Percentiles rank a stretch among this genome's conserved stretches.
These are phyloP conservation scores for Phyllostomus hastatus DNA, from an alignment of 2,113 vertebrate species.

Conservation along the genomic window DNA sequence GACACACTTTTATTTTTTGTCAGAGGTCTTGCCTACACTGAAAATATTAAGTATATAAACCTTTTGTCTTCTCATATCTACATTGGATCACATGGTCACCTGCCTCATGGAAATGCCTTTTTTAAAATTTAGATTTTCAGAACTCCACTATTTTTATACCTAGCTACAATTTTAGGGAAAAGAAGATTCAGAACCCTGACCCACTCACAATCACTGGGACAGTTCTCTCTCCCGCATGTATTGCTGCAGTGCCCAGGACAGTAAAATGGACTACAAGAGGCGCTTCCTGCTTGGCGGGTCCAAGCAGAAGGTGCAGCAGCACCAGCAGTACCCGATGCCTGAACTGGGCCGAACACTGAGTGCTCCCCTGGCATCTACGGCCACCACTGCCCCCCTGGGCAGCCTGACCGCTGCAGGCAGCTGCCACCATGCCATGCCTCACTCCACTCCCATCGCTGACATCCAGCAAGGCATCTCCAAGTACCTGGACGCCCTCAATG, in stretches of 20 bases:
- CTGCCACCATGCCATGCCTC: conserved; percentile 82
- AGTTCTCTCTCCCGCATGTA: conserved; percentile 92
- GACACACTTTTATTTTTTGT: conserved; percentile 65
- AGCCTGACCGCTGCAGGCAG: conserved; percentile 84
- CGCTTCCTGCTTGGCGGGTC: conserved; percentile 99
- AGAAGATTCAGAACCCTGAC: conserved; percentile 75
- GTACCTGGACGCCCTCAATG: conserved; percentile 97
- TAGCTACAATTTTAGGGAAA: conserved; percentile 78
- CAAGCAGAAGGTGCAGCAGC: conserved; percentile 99
- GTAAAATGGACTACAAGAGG: conserved; percentile 99
- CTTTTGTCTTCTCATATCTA: conserved; percentile 78
- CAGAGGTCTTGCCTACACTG: conserved; percentile 83
- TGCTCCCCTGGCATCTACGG: conserved; percentile 87
- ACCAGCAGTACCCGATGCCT: conserved; percentile 97
- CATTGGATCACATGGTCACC: conserved; percentile 77
- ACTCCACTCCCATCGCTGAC: conserved; percentile 93
- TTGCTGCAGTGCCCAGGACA: conserved; percentile 99
- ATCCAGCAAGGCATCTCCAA: conserved; percentile 99
- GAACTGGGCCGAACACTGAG: conserved; percentile 95
- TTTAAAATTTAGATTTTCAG: conserved; percentile 85
- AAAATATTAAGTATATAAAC: conserved; percentile 77
- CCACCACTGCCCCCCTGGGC: conserved; percentile 85
- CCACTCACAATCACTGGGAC: conserved; percentile 54
- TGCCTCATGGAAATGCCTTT: conserved; percentile 91
- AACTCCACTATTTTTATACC: conserved; percentile 84